Base-by-base conservation (phyloP, 2,797 vertebrate genomes). In the Allobates femoralis region DNA sequence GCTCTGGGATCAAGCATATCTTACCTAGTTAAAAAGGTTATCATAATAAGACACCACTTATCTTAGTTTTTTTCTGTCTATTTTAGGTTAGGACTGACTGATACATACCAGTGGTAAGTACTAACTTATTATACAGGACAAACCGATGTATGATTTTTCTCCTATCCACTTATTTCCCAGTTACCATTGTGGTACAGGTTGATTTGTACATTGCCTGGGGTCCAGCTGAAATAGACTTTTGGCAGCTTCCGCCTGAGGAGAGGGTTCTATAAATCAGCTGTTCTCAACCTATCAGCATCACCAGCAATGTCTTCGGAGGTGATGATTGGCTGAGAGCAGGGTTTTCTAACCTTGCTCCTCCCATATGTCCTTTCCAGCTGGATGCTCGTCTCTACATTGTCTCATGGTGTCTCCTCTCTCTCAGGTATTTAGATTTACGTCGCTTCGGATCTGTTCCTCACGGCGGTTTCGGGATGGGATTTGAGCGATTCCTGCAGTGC, bases 401-500 rank as follows among this genome's bases (percentile, higher is more conserved):
- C 21, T n/a, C 37, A 32, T 12, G 14, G 0, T 41, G 21, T n/a
- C 15, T 67, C 15, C 4, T 73, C 19, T 92, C 66, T 89, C 89
- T 4, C 93, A 99, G 98, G 98, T 99, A 99, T 92, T 91, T 99
- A 90, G 98, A 99, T 91, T 93, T 99, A 90, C 96, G 98, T 85
- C 95, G 93, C 62, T 99, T 97, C 74, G 98, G 98, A 85, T 97
- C 97, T 0, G 95, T 95, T 87, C 97, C 98, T 81, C 98, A 99
- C 0, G 98, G 97, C 79, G 98, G 98, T 82, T 99, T 99, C 64
- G 98, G 98, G 79, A 95, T 99, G 96, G 98, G 98, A 64, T 99
- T 99, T 91, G 98, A 99, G 90, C 95, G 98, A 87, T 99, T 96
- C 91, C 92, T 99, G 89, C 98, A 97, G 32, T 98, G 95, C 92